phyloP scores from a whole-genome alignment of 2,797 vertebrate species.

The Brachyalestes nurse region DNA sequence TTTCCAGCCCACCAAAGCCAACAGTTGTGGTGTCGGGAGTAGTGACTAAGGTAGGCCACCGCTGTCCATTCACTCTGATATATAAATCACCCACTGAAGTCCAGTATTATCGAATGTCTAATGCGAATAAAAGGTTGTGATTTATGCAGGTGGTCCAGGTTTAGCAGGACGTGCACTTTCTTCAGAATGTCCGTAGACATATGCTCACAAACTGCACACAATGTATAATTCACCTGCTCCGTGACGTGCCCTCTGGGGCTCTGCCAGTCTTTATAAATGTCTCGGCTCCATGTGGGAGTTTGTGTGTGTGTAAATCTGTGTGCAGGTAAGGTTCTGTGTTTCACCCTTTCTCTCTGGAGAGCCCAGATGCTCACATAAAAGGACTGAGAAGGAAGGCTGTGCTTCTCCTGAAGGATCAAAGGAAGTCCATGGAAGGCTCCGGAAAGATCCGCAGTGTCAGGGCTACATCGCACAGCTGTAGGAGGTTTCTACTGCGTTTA shows the following conservation, averaged over 20 bases:
- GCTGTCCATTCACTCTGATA: background rate
- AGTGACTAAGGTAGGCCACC: constrained; percentile 81
- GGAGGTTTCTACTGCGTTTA: background rate
- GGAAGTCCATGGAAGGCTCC: constrained; percentile 23
- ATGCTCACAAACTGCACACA: constrained; percentile 15
- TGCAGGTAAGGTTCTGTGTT: constrained; percentile 9
- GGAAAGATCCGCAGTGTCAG: background rate
- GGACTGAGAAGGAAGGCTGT: constrained; percentile 9
- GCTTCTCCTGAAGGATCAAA: constrained; percentile 31
- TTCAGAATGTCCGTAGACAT: constrained; percentile 13
- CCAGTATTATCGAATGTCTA: background rate
- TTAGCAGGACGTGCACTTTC: background rate
- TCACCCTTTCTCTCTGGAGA: constrained; percentile 50
- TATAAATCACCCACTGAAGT: background rate
- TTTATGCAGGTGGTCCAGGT: constrained; percentile 3
- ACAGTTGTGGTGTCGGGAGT: constrained; percentile 86
- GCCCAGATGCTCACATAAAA: constrained; percentile 50
- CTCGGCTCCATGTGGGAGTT: constrained; percentile 33
- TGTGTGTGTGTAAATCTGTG: constrained; percentile 40
- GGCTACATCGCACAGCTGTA: background rate
- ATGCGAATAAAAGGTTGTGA: background rate
- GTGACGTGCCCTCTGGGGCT: constrained; percentile 49
- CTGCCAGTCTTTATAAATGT: constrained; percentile 71
- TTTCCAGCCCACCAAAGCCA: constrained; percentile 80
- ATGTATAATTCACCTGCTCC: constrained; percentile 41